Base-by-base conservation (phyloP, 2,113 vertebrate species). In the Onychostoma macrolepis region DNA sequence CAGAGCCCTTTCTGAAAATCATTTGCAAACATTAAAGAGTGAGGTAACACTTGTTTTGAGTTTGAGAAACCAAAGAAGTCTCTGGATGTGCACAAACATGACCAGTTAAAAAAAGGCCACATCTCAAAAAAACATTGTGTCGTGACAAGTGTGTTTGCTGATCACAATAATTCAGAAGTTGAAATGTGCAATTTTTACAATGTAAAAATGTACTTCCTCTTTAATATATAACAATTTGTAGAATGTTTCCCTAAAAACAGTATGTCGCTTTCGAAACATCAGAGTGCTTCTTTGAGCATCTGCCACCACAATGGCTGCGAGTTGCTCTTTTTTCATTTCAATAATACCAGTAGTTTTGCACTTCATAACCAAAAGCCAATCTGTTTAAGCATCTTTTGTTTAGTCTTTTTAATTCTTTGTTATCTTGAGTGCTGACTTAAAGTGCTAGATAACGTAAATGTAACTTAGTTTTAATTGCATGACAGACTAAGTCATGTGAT, bases 11-110 rank as follows among this genome's bases (percentile, higher is more conserved):
- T 74, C 10, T 81, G 38, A 74, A 74, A 80, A 69, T 74, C n/a
- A 61, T 83, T 84, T 63, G 85, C 65, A 85, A 90, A 85, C 82
- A 83, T 53, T 36, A 56, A 83, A 41, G 11, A 50, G 63, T 56
- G n/a, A 81, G 13, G 11, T 36, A 36, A 76, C 33, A 24, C 41
- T 85, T 53, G 50, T 71, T 36, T 5, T 33, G 19, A 13, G n/a
- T 71, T 43, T 61, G 38, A n/a, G 67, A 65, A 85, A 61, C 4
- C 2, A 50, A 74, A 17, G 61, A 26, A 86, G 41, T 30, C 3
- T 24, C 12, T 38, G 26, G 3, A 30, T 79, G 24, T 48, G 38
- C 10, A 77, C 28, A 36, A 7, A 13, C 11, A 4, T 13, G 21
- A 56, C 0, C 15, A 15, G 4, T 41, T n/a, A 72, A 72, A 72